These are phyloP conservation scores for Calephelis perditalis DNA, from an alignment of 2,888 invertebrate genomes.

Conservation along the genomic window DNA sequence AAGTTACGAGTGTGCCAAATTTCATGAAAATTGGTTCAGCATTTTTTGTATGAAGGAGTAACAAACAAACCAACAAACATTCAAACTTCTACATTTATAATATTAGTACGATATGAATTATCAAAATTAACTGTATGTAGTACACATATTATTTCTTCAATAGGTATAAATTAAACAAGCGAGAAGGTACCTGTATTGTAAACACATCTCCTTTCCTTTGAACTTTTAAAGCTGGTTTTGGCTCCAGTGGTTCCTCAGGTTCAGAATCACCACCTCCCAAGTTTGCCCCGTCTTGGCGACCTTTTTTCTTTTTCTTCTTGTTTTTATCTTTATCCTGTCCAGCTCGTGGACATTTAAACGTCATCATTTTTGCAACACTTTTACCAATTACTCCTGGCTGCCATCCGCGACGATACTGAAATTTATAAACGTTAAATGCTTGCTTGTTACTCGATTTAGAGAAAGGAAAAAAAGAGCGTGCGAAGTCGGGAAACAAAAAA, in stretches of 20 bases:
- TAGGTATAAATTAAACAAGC: background rate
- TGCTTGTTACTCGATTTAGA: too few species aligned
- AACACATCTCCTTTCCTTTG: constrained; percentile 82
- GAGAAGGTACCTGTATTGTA: constrained; percentile 70
- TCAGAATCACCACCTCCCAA: constrained; percentile 61
- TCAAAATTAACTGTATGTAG: too few species aligned
- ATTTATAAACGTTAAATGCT: background rate
- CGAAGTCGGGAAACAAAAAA: too few species aligned
- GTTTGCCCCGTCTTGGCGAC: constrained; percentile 37
- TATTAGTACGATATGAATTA: too few species aligned
- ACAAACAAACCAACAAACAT: too few species aligned
- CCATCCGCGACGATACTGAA: constrained; percentile 73
- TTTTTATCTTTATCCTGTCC: constrained; percentile 57
- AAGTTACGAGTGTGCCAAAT: too few species aligned
- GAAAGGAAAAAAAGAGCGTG: too few species aligned
- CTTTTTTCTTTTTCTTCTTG: constrained; percentile 58
- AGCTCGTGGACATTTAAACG: constrained; percentile 57
- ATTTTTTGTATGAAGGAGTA: too few species aligned
- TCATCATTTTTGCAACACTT: constrained; percentile 65
- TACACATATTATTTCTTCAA: too few species aligned
- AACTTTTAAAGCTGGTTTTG: constrained; percentile 80
- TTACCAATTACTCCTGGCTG: constrained; percentile 76
- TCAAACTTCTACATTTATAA: too few species aligned
- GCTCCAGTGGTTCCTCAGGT: constrained; percentile 67
- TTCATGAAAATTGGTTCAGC: too few species aligned